Evolutionary conservation across 2,888 invertebrate genomes (phyloP), one percentile per base, ranked within the genome.

Genomic region (Notodonta dromedarius): DNA sequence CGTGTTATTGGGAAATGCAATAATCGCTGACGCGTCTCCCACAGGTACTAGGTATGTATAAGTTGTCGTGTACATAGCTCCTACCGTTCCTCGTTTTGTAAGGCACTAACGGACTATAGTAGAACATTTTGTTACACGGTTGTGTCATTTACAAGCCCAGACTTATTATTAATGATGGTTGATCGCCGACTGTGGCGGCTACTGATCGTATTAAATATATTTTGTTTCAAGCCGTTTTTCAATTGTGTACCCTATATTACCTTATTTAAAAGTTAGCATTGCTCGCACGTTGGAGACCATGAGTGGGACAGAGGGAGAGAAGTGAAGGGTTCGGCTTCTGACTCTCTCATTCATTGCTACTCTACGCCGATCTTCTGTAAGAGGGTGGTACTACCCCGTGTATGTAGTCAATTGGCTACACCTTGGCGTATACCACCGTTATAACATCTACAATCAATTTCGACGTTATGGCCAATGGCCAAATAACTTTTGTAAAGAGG

Each of bases 201-300:
- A 81, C 70, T 67, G 72, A 76, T 88, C 88, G 88, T 91, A 90
- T 87, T 90, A 89, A 91, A 91, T 90, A 90, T 90, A 90, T 90
- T 91, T 91, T 91, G 90, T 91, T 91, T 91, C 91, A 87, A 71
- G 58, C 59, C 11, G 57, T 66, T 60, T 67, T 69, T 72, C 62
- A 65, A n/a, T 68, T 62, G 57, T 14, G 5, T 16, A n/a, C 46
- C 13, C 13, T n/a, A n/a, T 11, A 0, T 42, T 0, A 35, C 35
- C 42, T 42, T 42, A 42, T 9, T 40, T 40, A 9, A 9, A 8
- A 1, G n/a, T n/a, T n/a, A n/a, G 7, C 35, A 35, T 35, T 7
- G 2, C 35, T 35, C 35, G 6, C 35, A 35, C 35, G 35, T 35
- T 3, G 35, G 6, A 6, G 6, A 35, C 35, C 35, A 24, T 24